phyloP scores from a whole-genome alignment of 2,113 vertebrate species.

The Chamaetylas fuelleborni region DNA sequence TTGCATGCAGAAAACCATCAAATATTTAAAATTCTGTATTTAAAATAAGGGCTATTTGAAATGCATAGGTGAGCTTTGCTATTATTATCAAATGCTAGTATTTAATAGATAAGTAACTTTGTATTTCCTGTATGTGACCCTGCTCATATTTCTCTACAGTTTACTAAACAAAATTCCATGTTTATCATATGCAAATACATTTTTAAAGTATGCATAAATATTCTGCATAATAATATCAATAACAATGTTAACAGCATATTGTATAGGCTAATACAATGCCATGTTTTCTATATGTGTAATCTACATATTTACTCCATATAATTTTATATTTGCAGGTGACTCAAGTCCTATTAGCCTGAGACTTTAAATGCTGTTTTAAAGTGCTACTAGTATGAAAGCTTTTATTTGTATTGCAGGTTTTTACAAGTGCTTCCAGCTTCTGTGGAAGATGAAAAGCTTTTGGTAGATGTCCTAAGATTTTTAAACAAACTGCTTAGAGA shows the following conservation, averaged over 20 bases:
- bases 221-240: background rate
- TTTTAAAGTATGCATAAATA: background rate
- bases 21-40: background rate
- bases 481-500: slow-evolving; percentile 83
- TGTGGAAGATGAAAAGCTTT: slow-evolving; percentile 88
- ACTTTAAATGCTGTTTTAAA: background rate
- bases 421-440: slow-evolving; percentile 90
- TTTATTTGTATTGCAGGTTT: slow-evolving; percentile 78
- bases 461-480: slow-evolving; percentile 88
- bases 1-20: background rate
- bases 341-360: background rate
- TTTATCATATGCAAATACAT: background rate
- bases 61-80: background rate
- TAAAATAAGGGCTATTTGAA: background rate
- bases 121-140: background rate
- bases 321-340: background rate
- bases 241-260: background rate
- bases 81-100: background rate
- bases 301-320: background rate
- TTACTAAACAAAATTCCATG: background rate
- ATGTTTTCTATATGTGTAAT: background rate
- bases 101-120: background rate
- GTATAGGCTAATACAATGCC: background rate
- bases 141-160: background rate
- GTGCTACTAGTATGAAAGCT: background rate